Base-by-base conservation (phyloP, 2,113 vertebrate species). In the Garra rufa region DNA sequence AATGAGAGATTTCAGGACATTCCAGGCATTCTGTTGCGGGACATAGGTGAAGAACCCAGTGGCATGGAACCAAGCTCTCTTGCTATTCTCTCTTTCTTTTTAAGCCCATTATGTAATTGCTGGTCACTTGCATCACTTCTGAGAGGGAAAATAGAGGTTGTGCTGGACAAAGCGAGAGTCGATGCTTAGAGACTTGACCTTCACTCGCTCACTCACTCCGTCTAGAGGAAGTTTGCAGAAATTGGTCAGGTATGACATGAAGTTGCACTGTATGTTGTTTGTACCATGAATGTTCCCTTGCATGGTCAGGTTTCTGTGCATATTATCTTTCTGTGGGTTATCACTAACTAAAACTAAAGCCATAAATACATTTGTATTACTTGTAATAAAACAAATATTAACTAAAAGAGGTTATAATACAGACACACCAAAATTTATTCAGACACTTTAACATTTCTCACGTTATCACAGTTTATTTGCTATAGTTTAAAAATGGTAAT, bases 1-100 rank as follows among this genome's bases (percentile, higher is more conserved):
- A 87, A 81, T 84, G 86, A 61, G 52, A 85, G 86, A 88, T 87
- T 26, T 85, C 67, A 65, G 83, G 84, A 82, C 90, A 93, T 93
- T 93, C 92, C 90, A 81, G 76, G 76, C 85, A 92, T 92, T 86
- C 90, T 92, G 84, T 76, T 50, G 55, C 50, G 79, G 48, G 84
- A 89, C 85, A 44, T 67, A 74, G 43, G 30, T 83, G 34, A 87
- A 69, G 65, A 82, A 26, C 21, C 77, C 75, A 34, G 73, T 76
- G 73, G 87, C 75, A 57, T 75, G 59, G 76, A 85, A 83, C 67
- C 2, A 69, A 79, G 67, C 48, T 52, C 59, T n/a, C 44, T 48
- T 26, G 13, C 24, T 74, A 34, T 67, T 61, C 14, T 83, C 46
- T 55, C 59, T 76, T 61, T 76, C 57, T 85, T 19, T 50, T 30